phyloP scores from a whole-genome alignment of 2,113 vertebrate genomes.

The Planiliza haematocheilus region DNA sequence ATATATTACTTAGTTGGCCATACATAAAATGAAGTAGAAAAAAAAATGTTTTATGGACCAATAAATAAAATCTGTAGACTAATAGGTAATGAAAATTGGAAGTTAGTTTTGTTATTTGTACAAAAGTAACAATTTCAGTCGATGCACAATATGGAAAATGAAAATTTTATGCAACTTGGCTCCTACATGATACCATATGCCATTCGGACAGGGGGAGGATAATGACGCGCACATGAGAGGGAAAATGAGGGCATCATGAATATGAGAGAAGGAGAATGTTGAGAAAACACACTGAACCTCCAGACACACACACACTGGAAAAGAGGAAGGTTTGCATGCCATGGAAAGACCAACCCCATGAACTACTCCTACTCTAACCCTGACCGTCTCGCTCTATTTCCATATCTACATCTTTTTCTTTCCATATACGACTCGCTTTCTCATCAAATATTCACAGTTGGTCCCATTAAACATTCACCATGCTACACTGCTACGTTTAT shows the following conservation, averaged over 20 bases:
- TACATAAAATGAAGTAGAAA: too few species aligned
- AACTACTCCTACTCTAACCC: slow-evolving; percentile 23
- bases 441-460: slow-evolving; percentile 85
- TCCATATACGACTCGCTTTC: slow-evolving; percentile 55
- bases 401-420: slow-evolving; percentile 54
- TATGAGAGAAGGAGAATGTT: slow-evolving; percentile 28
- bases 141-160: slow-evolving; percentile 39
- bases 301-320: slow-evolving; percentile 15
- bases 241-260: slow-evolving; percentile 46
- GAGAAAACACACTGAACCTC: slow-evolving; percentile 24
- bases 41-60: neutral
- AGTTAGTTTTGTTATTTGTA: neutral
- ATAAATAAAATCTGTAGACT: neutral
- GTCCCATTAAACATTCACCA: slow-evolving; percentile 83
- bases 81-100: neutral
- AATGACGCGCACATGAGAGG: slow-evolving; percentile 29
- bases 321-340: slow-evolving; percentile 27
- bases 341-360: slow-evolving; percentile 11
- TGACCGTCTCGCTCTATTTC: slow-evolving; percentile 34
- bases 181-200: slow-evolving; percentile 55
- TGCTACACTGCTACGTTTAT: slow-evolving; percentile 74
- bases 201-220: slow-evolving; percentile 25
- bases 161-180: slow-evolving; percentile 57
- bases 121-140: neutral
- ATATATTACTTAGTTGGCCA: neutral